These are phyloP conservation scores for Epinephelus cyanopodus DNA, from an alignment of 2,113 vertebrate genomes.

Conservation along the genomic window DNA sequence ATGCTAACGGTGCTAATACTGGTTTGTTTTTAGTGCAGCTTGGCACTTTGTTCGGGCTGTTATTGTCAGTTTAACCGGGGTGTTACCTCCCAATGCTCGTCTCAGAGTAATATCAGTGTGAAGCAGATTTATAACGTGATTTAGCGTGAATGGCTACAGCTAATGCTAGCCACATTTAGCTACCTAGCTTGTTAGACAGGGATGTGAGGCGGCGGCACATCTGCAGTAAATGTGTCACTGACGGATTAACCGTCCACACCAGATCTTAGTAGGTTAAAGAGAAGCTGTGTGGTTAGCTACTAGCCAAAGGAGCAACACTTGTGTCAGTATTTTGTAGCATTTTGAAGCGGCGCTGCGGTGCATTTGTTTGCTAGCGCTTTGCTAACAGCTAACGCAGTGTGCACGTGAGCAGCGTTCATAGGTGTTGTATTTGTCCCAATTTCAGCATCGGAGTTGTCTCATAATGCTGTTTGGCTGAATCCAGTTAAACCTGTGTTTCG, in stretches of 20 bases:
- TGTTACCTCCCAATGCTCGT: too few relatives aligned
- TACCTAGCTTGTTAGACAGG: background rate
- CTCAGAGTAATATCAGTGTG: fast-evolving
- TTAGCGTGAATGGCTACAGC: background rate
- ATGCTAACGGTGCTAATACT: background rate
- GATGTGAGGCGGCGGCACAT: background rate
- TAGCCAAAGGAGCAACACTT: background rate
- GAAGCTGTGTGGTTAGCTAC: background rate
- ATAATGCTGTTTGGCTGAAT: background rate
- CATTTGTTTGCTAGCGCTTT: constrained; percentile 54
- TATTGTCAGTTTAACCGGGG: background rate
- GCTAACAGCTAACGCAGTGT: constrained; percentile 20
- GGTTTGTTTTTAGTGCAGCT: background rate
- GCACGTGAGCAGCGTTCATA: background rate
- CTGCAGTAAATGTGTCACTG: background rate
- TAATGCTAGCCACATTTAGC: constrained; percentile 51
- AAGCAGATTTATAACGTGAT: background rate
- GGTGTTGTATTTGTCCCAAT: background rate
- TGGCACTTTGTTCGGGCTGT: background rate
- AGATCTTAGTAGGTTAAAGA: background rate
- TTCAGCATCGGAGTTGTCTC: too few relatives aligned
- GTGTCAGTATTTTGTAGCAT: background rate
- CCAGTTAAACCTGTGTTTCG: background rate
- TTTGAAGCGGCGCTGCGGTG: background rate
- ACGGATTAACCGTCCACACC: background rate